Conservation (phyloP, 2,888 invertebrate species). For the Epistrophe grossulariae region DNA sequence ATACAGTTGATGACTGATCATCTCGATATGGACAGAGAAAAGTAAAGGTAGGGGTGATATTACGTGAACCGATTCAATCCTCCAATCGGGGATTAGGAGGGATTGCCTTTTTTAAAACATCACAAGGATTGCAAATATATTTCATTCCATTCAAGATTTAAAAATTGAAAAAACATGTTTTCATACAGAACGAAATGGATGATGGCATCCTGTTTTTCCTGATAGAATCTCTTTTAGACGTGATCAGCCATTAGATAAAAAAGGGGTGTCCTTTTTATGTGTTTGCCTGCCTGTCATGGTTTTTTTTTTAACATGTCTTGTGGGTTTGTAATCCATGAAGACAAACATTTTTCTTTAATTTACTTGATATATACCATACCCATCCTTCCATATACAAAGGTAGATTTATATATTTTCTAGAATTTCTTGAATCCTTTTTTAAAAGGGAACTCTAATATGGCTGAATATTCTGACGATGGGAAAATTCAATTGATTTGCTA, state of each 20-base stretch:
- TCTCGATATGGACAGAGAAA: conserved; percentile 40
- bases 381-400: background rate
- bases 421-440: conserved; percentile 14
- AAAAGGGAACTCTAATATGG: conserved; percentile 13
- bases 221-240: conserved; percentile 42
- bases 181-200: conserved; percentile 41
- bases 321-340: conserved; percentile 69
- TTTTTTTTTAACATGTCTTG: conserved; percentile 56
- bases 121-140: conserved; percentile 56
- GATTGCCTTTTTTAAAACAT: conserved; percentile 24
- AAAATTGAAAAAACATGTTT: conserved; percentile 56
- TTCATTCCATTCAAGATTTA: conserved; percentile 19
- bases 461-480: conserved; percentile 35
- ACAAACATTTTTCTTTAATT: conserved; percentile 39
- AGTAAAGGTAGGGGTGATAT: conserved; percentile 58
- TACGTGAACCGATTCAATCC: conserved; percentile 69
- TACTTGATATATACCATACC: background rate
- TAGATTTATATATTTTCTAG: conserved; percentile 1
- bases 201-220: conserved; percentile 63
- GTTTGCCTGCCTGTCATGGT: conserved; percentile 61
- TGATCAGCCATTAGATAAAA: conserved; percentile 56
- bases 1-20: conserved; percentile 51
- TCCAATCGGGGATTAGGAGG: conserved; percentile 65
- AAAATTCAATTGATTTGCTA: conserved; percentile 66
- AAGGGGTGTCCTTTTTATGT: conserved; percentile 52